Evolutionary conservation across 1,140 invertebrate genomes (phyloP), one percentile per base, ranked within the genome.

Genomic region (Pteromalus puparum): DNA sequence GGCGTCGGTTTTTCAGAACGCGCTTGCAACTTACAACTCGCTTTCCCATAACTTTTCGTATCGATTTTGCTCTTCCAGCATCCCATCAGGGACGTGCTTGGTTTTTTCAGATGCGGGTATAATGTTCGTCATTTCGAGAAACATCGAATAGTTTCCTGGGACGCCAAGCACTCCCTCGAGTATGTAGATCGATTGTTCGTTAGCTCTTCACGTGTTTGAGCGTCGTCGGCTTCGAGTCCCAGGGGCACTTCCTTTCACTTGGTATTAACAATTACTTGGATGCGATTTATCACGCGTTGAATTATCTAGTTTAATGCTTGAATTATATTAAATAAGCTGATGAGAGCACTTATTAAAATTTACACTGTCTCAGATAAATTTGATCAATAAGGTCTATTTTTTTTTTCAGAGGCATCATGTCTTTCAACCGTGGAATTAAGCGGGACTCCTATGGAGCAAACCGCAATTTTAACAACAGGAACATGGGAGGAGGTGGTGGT

Each of bases 341-440:
- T 61, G 2, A 15, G 2, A 13, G 2, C 10, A 15, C 24, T 24
- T 10, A 4, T 68, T 68, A 24, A 68, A 26, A 68, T 68, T n/a
- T 0, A 1, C 18, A 15, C 12, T 70, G 1, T 12, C 10, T 26
- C 9, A 28, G 2, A 4, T 26, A 0, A 26, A 28, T 15, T 46
- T 28, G n/a, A 61, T 74, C 30, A 7, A n/a, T 12, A 1, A 61
- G n/a, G 13, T 34, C 28, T 9, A 3, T 67, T 79, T 13, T 61
- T 38, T 79, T 68, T 85, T 80, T 83, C 77, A n/a, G 68, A 87
- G 81, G 28, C 83, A 87, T 12, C 46, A 92, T 92, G 91, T 91
- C 91, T 28, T 92, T 90, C 42, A 92, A 92, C 83, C 89, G 93
- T 67, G 91, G 92, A 86, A 89, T 91, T 61, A 93, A 93, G 67